A percentile compares a stretch with the other conserved stretches of the same genome.
Conservation (phyloP, 2,888 invertebrate species). For the Dicycla oo region DNA sequence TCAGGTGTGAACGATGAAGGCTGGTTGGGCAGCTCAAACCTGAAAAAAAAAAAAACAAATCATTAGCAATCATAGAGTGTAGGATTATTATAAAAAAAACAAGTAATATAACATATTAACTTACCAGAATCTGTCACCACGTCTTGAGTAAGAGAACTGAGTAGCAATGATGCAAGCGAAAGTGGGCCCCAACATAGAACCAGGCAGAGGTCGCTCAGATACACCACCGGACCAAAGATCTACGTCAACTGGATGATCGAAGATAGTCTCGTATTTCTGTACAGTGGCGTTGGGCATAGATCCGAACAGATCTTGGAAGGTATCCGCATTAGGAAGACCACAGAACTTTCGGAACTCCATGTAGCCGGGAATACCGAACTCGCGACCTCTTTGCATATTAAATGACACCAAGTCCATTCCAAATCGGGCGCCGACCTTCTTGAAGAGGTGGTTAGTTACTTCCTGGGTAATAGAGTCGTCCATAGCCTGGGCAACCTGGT, state of each 20-base stretch:
- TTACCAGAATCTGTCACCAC: constrained; percentile 98
- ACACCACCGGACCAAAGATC: constrained; percentile 99
- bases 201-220: constrained; percentile 96
- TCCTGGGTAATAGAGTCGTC: constrained; percentile 97
- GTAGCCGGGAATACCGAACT: constrained; percentile 97
- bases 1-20: constrained; percentile 97
- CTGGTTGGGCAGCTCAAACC: constrained; percentile 97
- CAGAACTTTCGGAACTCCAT: constrained; percentile 98
- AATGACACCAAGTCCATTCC: constrained; percentile 98
- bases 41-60: constrained; percentile 64
- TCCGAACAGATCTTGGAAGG: constrained; percentile 95
- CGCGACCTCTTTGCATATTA: constrained; percentile 98
- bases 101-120: constrained; percentile 37
- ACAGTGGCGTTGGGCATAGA: constrained; percentile 97
- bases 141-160: constrained; percentile 96
- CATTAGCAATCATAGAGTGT: background rate
- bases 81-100: background rate
- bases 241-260: constrained; percentile 97
- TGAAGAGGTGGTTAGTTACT: constrained; percentile 98
- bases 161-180: constrained; percentile 98
- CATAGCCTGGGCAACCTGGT: constrained; percentile 98
- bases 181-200: constrained; percentile 98
- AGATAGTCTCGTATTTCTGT: constrained; percentile 94
- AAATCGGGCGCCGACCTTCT: constrained; percentile 94
- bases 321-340: constrained; percentile 94